Conservation (phyloP, 2,113 vertebrate species). For the Nothoprocta pentlandii region DNA sequence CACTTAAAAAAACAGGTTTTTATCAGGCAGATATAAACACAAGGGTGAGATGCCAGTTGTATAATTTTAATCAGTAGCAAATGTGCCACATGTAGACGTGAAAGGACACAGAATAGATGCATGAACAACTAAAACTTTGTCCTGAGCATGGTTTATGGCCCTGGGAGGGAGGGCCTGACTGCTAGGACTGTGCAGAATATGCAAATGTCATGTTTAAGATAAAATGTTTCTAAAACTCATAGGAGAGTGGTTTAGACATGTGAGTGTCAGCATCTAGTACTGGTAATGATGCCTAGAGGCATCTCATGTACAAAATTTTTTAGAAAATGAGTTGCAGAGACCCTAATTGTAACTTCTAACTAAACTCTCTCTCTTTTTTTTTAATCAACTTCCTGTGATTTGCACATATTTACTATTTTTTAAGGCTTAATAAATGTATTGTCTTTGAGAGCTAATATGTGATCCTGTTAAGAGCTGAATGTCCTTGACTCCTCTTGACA, state of each 20-base stretch:
- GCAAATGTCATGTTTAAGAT: background rate
- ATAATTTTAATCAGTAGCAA: slow-evolving; percentile 48
- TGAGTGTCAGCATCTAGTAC: background rate
- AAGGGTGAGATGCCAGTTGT: slow-evolving; percentile 51
- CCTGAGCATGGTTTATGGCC: background rate
- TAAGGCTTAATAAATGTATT: background rate
- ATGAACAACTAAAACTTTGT: background rate
- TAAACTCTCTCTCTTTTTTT: background rate
- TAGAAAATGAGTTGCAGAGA: background rate
- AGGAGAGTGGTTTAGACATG: background rate
- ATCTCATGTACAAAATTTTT: background rate
- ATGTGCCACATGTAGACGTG: background rate
- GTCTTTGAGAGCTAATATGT: background rate
- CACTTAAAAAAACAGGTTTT: slow-evolving; percentile 51
- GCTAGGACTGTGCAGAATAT: background rate
- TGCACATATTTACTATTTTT: background rate
- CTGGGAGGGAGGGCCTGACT: background rate
- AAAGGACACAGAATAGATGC: slow-evolving; percentile 44
- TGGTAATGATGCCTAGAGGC: background rate
- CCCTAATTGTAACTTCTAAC: background rate
- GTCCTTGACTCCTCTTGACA: background rate
- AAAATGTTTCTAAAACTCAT: slow-evolving; percentile 25
- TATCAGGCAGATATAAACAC: slow-evolving; percentile 20
- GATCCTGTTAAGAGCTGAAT: background rate
- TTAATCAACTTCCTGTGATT: background rate